Evolutionary conservation across 2,797 vertebrate genomes (phyloP), one percentile per base, ranked within the genome.

Genomic region (Muscicapa striata): DNA sequence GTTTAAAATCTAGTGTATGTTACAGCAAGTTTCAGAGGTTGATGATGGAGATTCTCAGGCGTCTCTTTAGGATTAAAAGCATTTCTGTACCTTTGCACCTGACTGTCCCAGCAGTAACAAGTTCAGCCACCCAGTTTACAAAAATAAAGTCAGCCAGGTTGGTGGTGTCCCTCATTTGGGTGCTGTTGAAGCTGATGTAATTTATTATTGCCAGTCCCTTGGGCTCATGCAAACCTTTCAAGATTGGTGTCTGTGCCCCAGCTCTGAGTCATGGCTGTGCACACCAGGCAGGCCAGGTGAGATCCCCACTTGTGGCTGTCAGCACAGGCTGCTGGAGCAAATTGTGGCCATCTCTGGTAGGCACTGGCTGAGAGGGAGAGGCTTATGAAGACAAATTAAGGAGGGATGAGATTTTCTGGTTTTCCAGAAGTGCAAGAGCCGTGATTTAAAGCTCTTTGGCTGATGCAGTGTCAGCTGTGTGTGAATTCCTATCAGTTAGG

Each of bases 391-490:
- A 59, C 63, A 87, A 73, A 87, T 78, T 21, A 70, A 38, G 23
- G 38, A 30, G 5, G 30, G 24, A 18, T 73, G 46, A 91, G 82
- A 36, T 58, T 87, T 87, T 77, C 73, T 87, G 45, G 5, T 73
- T 84, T 79, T 68, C 19, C 32, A 49, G 48, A 49, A 26, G 52
- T 36, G 43, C 55, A 49, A 18, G 41, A 38, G 46, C 58, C 17
- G 11, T 88, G 84, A 66, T 86, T 88, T 86, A 88, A 72, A 91
- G 73, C 66, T 72, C 41, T 81, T 51, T 66, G 78, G 46, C 69
- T 88, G 80, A 29, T 0, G 1, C n/a, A 6, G 43, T 58, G 59
- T 92, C 75, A 57, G 69, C 81, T 91, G 34, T 57, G 43, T 79
- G 55, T 84, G 86, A 43, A 51, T 88, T 68, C 73, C 73, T 63